Evolutionary conservation across 2,113 vertebrate genomes (phyloP).

Genomic region (Pampusana beccarii): DNA sequence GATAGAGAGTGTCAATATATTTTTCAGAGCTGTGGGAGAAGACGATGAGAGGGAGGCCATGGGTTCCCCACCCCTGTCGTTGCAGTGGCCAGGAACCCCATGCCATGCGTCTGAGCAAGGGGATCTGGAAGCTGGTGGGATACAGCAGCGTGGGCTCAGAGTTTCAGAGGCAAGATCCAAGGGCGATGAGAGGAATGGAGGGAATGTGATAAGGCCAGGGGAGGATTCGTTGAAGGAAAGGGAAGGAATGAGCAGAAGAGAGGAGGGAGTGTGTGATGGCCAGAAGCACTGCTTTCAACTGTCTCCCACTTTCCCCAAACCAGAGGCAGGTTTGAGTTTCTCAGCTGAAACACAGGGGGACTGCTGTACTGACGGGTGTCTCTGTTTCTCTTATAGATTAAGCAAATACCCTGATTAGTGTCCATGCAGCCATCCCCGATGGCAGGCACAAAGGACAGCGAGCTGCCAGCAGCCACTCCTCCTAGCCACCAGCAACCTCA

Average conservation of each 20-base stretch:
- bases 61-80: background rate
- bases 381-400: background rate
- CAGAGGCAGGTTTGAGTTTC: background rate
- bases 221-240: background rate
- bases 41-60: background rate
- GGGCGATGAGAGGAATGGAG: constrained; percentile 40
- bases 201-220: constrained; percentile 45
- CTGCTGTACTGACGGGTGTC: background rate
- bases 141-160: background rate
- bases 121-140: background rate
- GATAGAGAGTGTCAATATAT: background rate
- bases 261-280: background rate
- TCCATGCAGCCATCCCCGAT: background rate
- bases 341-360: background rate
- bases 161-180: background rate
- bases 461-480: background rate
- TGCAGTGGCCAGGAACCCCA: background rate
- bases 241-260: background rate
- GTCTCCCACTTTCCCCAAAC: background rate
- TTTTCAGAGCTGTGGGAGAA: background rate
- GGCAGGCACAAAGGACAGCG: background rate
- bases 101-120: background rate
- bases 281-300: background rate
- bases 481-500: background rate
- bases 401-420: background rate